A percentile compares a stretch with the other conserved stretches of the same genome.
Conservation (phyloP, 2,888 invertebrate species). For the Molanna angustata region DNA sequence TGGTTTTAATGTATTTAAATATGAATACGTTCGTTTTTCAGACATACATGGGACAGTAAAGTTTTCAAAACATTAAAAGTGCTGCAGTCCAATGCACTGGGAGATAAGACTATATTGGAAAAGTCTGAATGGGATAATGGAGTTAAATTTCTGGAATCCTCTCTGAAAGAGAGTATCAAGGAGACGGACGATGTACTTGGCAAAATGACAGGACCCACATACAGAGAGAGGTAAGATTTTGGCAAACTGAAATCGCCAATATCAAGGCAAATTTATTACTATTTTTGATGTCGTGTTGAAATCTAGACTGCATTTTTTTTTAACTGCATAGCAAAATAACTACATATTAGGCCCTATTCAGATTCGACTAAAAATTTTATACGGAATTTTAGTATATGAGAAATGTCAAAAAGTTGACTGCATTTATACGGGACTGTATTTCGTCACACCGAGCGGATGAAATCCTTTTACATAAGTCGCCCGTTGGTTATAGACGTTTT, state of each 20-base stretch:
- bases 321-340: not conserved
- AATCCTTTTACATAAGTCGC: no score
- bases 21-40: constrained; percentile 34
- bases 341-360: not conserved
- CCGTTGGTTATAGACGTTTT: no score
- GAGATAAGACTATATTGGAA: constrained; percentile 81
- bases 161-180: constrained; percentile 68
- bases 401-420: no score
- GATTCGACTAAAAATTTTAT: no score
- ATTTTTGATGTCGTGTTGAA: not conserved
- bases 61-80: constrained; percentile 78
- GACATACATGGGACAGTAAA: constrained; percentile 77
- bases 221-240: constrained; percentile 38
- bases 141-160: constrained; percentile 75
- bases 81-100: constrained; percentile 90
- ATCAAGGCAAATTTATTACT: not conserved
- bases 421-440: no score
- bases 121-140: constrained; percentile 87
- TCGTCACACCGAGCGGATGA: no score
- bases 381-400: no score
- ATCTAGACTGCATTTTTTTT: not conserved
- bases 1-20: no score
- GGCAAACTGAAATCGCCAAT: not conserved
- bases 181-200: constrained; percentile 62
- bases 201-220: constrained; percentile 75